phyloP scores from a whole-genome alignment of 2,888 invertebrate genomes.

The Abrostola tripartita region DNA sequence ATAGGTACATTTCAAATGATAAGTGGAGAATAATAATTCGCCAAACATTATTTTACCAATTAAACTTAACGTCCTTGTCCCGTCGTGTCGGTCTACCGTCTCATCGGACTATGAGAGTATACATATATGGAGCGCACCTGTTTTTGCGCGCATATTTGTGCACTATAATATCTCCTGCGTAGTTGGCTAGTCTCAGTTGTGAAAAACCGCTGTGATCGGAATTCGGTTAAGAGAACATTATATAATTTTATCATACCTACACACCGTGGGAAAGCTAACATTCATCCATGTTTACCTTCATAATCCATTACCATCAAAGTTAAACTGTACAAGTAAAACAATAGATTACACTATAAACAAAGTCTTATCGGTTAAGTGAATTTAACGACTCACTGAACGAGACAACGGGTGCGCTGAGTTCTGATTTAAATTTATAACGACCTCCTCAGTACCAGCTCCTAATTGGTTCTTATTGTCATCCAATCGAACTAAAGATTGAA shows the following conservation, averaged over 20 bases:
- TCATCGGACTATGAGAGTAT: too few species aligned
- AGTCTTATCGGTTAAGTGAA: conserved; percentile 3
- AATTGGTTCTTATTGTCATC: conserved; percentile 3
- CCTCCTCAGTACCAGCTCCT: background rate
- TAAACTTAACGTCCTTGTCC: too few species aligned
- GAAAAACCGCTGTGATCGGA: too few species aligned
- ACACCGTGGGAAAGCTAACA: background rate
- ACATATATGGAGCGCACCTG: too few species aligned
- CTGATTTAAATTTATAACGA: conserved; percentile 5
- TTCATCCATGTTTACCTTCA: background rate
- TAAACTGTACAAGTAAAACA: background rate
- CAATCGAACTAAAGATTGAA: background rate
- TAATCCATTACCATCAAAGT: background rate
- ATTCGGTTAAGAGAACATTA: too few species aligned
- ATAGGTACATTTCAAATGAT: too few species aligned
- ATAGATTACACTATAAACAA: conserved; percentile 8
- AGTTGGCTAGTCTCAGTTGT: too few species aligned
- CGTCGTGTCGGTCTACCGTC: too few species aligned
- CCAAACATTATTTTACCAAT: too few species aligned
- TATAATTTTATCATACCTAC: background rate
- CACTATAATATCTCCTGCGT: too few species aligned
- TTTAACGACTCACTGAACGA: conserved; percentile 1
- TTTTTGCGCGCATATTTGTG: too few species aligned
- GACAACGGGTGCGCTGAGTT: background rate
- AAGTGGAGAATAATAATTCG: too few species aligned